Percentiles rank a stretch among this genome's conserved stretches.
phyloP scores from a whole-genome alignment of 1,140 invertebrate genomes.

The Orius laevigatus region DNA sequence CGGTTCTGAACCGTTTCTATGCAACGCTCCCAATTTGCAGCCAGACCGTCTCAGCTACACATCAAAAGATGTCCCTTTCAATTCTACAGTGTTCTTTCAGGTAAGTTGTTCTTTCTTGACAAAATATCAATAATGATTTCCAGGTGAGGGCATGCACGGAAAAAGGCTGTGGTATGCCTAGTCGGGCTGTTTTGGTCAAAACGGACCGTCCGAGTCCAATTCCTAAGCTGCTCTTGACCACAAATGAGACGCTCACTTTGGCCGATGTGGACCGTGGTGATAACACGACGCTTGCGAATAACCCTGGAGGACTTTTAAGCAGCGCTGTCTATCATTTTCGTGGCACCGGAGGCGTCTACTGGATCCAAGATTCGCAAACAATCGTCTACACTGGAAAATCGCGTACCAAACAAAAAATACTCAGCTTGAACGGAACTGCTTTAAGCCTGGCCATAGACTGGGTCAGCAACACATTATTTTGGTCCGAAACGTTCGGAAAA shows the following conservation, averaged over 20 bases:
- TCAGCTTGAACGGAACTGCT: slow-evolving; percentile 46
- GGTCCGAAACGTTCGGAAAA: slow-evolving; percentile 37
- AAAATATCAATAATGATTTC: background rate
- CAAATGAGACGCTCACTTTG: slow-evolving; percentile 49
- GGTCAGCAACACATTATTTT: slow-evolving; percentile 66
- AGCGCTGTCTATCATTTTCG: too few relatives aligned
- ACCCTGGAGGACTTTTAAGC: too few relatives aligned
- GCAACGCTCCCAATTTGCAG: slow-evolving; percentile 22
- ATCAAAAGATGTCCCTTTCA: slow-evolving; percentile 35
- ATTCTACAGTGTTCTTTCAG: slow-evolving; percentile 56
- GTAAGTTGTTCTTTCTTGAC: slow-evolving; percentile 26
- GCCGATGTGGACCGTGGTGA: slow-evolving; percentile 50
- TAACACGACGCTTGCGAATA: slow-evolving; percentile 11
- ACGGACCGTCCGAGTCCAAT: slow-evolving; percentile 53
- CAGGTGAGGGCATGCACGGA: slow-evolving; percentile 63
- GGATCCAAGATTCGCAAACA: too few relatives aligned
- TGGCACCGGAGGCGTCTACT: too few relatives aligned
- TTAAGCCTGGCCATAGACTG: slow-evolving; percentile 64
- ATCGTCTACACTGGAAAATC: too few relatives aligned
- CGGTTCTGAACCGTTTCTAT: slow-evolving; percentile 23
- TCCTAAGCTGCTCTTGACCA: slow-evolving; percentile 57
- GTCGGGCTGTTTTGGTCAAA: slow-evolving; percentile 39
- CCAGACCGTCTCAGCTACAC: slow-evolving; percentile 33
- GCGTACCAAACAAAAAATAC: too few relatives aligned
- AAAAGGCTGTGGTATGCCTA: slow-evolving; percentile 50